These are phyloP conservation scores for Saccostrea glomerata DNA, from an alignment of 1,140 invertebrate species.

Conservation along the genomic window DNA sequence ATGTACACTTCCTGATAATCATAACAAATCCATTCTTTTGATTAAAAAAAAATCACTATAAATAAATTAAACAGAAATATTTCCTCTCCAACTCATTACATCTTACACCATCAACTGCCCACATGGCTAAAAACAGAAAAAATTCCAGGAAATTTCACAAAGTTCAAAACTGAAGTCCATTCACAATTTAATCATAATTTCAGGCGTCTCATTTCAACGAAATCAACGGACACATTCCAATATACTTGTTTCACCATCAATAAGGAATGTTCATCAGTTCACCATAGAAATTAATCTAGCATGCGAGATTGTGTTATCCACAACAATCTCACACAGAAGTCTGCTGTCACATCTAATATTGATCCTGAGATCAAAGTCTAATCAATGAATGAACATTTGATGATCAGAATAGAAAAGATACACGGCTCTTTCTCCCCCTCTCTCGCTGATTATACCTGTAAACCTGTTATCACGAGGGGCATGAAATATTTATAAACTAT, in stretches of 20 bases:
- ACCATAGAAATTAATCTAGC: slow-evolving; percentile 20
- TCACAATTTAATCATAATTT: not conserved
- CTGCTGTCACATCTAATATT: slow-evolving; percentile 26
- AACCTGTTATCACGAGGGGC: not conserved
- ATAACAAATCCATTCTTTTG: too few species aligned
- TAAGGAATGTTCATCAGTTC: not conserved
- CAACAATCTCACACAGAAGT: not conserved
- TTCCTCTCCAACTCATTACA: not conserved
- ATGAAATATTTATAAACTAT: not conserved
- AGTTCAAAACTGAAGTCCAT: not conserved
- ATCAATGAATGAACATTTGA: slow-evolving; percentile 14
- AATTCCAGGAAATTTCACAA: not conserved
- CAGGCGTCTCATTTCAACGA: not conserved
- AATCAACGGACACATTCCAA: not conserved
- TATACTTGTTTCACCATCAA: not conserved
- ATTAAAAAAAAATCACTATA: too few species aligned
- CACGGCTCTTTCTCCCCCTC: too few species aligned
- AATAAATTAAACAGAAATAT: not conserved
- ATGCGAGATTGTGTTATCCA: not conserved
- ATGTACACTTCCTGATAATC: not conserved
- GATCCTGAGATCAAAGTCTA: slow-evolving; percentile 15
- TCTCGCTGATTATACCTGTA: not conserved
- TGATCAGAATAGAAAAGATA: not conserved
- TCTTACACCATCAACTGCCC: not conserved
- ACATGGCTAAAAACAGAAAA: not conserved